Conservation (phyloP, 1,140 invertebrate genomes). For the Drosophila pseudoobscura region DNA sequence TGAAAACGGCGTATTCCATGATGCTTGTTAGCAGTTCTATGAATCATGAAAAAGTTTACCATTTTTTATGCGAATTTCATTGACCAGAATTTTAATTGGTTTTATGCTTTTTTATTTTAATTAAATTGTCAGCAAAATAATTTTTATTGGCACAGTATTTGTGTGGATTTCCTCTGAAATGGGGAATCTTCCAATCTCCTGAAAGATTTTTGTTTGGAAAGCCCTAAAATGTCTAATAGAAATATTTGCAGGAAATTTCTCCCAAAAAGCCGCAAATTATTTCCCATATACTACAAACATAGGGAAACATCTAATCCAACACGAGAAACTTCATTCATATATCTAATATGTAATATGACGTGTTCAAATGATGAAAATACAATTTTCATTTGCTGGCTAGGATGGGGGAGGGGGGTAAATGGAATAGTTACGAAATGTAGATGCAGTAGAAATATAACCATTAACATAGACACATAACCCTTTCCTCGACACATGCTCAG, state of each 20-base stretch:
- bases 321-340: constrained; percentile 5
- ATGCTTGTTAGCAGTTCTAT: too few relatives aligned
- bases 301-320: constrained; percentile 24
- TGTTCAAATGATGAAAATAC: constrained; percentile 55
- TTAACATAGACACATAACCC: constrained; percentile 59
- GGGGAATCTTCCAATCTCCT: too few relatives aligned
- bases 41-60: too few relatives aligned
- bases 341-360: constrained; percentile 39
- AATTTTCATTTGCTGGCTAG: constrained; percentile 17
- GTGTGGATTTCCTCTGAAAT: too few relatives aligned
- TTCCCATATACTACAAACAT: not conserved
- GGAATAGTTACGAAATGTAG: constrained; percentile 73
- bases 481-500: constrained; percentile 28
- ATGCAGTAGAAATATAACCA: constrained; percentile 60
- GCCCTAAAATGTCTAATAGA: too few relatives aligned
- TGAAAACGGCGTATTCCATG: too few relatives aligned
- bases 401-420: constrained; percentile 15
- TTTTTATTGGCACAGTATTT: too few relatives aligned
- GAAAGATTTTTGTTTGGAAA: not conserved
- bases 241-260: not conserved
- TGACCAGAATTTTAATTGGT: too few relatives aligned
- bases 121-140: too few relatives aligned
- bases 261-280: not conserved
- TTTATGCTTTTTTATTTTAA: too few relatives aligned
- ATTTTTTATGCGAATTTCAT: too few relatives aligned